Evolutionary conservation across 2,113 vertebrate species (phyloP), one percentile per base, ranked within the genome.

Genomic region (Probosciger aterrimus): DNA sequence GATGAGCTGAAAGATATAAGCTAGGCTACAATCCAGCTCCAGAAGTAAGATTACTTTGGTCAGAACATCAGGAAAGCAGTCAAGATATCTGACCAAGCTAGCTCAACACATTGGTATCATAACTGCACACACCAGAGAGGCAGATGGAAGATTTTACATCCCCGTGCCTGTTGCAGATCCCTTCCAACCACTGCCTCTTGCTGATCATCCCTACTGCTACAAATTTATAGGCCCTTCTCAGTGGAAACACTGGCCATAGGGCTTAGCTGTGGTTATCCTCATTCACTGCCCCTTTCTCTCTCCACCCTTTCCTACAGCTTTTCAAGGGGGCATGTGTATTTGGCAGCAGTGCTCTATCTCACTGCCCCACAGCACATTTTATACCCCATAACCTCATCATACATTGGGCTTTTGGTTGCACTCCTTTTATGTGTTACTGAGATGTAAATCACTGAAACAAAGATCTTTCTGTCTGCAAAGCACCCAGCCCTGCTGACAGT

Each of bases 91-190:
- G 7, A 83, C 13, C 27, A 69, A 74, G 25, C 7, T 69, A 33
- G 6, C 11, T 49, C 41, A 92, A 41, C 25, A 59, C 4, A 7
- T 1, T 27, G 22, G 14, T 70, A 50, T 15, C 2, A 0, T 37
- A 81, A 46, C 8, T 80, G 52, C 23, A 37, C 7, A 31, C 14
- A 53, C 5, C 25, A 22, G 22, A 65, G 28, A 86, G 11, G 11
- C 9, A 70, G 23, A 71, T 2, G 4, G 31, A 91, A 67, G 9
- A 43, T 27, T 52, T 64, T 39, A 27, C 35, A 71, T 17, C 3
- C 7, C 11, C 8, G 2, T 2, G 11, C 14, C 31, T 44, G 8
- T 11, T 59, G 44, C 9, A 70, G 25, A 22, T 57, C 46, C 15
- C 17, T 74, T 53, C 23, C 63, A 86, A 69, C 15, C 35, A 33